phyloP scores from a whole-genome alignment of 2,797 vertebrate species.

The Bucorvus abyssinicus region DNA sequence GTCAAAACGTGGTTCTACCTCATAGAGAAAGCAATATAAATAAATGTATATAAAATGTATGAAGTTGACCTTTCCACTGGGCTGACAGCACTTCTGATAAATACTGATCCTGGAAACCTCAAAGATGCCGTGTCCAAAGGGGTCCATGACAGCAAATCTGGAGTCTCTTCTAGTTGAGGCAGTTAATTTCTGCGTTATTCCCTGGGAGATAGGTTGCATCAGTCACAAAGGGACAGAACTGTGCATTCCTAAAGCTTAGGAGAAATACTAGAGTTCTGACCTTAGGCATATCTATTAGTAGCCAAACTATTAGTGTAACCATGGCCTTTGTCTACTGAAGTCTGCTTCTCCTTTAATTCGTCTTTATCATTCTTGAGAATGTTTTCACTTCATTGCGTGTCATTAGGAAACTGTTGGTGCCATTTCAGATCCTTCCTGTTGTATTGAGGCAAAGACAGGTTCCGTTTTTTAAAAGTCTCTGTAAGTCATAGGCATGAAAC shows the following conservation, averaged over 20 bases:
- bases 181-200: neutral
- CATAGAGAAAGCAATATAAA: accelerated
- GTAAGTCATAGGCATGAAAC: neutral
- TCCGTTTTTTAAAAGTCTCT: neutral
- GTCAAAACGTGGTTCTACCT: neutral
- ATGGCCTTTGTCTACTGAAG: neutral
- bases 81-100: neutral
- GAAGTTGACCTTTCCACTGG: neutral
- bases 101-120: neutral
- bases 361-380: neutral
- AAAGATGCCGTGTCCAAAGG: neutral
- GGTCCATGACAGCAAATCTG: neutral
- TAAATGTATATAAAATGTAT: neutral
- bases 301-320: neutral
- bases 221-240: neutral
- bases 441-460: neutral
- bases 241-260: neutral
- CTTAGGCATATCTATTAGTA: neutral
- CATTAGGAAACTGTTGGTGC: neutral
- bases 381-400: neutral
- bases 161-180: neutral
- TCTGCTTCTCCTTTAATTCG: neutral
- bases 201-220: neutral
- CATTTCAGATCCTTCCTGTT: neutral
- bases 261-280: neutral